A percentile compares a stretch with the other conserved stretches of the same genome.
phyloP scores from a whole-genome alignment of 2,797 vertebrate genomes.

The Myoxocephalus aenaeus region DNA sequence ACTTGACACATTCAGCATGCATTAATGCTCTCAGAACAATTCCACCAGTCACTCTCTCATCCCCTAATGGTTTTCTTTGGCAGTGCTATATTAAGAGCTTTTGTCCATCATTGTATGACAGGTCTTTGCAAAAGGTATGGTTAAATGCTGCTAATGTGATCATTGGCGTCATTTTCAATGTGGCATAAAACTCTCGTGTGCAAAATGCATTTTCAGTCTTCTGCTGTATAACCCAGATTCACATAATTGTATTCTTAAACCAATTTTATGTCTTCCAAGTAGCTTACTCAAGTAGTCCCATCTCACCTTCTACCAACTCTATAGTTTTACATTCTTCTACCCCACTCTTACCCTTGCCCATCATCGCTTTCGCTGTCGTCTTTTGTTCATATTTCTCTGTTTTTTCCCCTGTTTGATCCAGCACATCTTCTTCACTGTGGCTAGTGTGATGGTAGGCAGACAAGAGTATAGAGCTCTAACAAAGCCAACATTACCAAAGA shows the following conservation, averaged over 20 bases:
- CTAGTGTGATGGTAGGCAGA: constrained; percentile 29
- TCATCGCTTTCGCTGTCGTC: constrained; percentile 1
- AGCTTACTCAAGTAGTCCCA: background rate
- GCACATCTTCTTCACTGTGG: constrained; percentile 15
- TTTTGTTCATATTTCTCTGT: constrained; percentile 10
- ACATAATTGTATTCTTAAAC: background rate
- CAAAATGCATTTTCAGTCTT: too few species aligned
- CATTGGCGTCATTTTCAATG: constrained; percentile 1
- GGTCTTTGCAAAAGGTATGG: background rate
- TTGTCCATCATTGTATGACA: background rate
- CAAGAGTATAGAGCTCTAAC: constrained; percentile 42
- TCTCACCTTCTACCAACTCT: constrained; percentile 1
- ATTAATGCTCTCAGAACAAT: background rate
- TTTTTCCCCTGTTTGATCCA: constrained; percentile 15
- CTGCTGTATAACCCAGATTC: background rate
- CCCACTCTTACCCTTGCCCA: background rate
- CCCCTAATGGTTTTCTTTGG: background rate
- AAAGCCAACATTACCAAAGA: constrained; percentile 59
- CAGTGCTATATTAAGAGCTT: background rate
- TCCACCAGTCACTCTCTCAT: background rate
- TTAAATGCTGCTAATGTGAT: constrained; percentile 4
- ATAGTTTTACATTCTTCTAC: constrained; percentile 5
- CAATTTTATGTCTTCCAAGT: background rate
- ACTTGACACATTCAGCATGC: background rate
- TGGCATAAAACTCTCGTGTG: background rate